Base-by-base conservation (phyloP, 2,113 vertebrate species). In the Aspiorhynchus laticeps region DNA sequence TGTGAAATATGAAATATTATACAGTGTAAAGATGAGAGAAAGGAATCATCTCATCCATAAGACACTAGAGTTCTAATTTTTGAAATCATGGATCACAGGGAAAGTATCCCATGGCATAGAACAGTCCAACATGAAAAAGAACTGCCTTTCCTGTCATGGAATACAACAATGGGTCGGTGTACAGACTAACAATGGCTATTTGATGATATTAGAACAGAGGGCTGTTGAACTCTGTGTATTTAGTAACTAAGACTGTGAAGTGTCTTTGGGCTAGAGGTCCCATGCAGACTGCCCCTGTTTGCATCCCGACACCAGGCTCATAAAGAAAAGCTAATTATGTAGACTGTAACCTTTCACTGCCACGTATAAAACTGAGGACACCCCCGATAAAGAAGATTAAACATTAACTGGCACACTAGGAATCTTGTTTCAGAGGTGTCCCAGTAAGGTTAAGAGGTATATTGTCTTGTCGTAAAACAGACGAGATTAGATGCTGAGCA, bases 361-460 rank as follows among this genome's bases (percentile, higher is more conserved):
- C 87, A 85, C 77, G 78, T 73, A 86, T 51, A 48, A 85, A 81
- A 88, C 28, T 75, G 75, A 46, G 43, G 65, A 26, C 56, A 74
- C 61, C 80, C 80, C 31, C 14, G 69, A 87, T 90, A 91, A 51
- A 6, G 15, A 69, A n/a, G 75, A 91, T 92, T 89, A 92, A 88
- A 89, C 7, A 91, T 86, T 92, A 93, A 91, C 91, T 84, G 41
- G n/a, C 80, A 38, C 24, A 15, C 65, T n/a, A 74, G 2, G 46
- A 69, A 15, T 74, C 14, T 77, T 56, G 65, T 24, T 63, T 71
- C 28, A 33, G 19, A 69, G 43, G 41, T 1, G 26, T 33, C 26
- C 26, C 26, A 74, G 69, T 33, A 17, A 41, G 33, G 33, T 31
- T 51, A 53, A 14, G 12, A 83, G 24, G 21, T 73, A 26, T 73